phyloP scores from a whole-genome alignment of 2,113 vertebrate genomes.

The Lepidothrix coronata region DNA sequence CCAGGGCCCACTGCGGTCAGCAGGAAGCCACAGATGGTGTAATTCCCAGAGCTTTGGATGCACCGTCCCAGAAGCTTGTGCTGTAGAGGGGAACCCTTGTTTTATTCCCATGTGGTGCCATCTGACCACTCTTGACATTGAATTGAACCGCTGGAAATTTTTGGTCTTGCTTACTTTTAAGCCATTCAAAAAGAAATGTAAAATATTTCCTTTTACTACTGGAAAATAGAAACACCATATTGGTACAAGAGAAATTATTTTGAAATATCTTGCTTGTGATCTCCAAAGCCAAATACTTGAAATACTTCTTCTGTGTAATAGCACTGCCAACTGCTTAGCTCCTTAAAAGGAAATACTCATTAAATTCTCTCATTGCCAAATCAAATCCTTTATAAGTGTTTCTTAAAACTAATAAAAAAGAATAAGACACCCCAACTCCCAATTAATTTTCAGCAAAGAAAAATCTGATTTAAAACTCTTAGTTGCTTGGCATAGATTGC shows the following conservation, averaged over 20 bases:
- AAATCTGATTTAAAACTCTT: neutral
- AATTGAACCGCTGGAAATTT: neutral
- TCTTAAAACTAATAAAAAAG: neutral
- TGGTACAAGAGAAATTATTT: neutral
- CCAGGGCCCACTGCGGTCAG: neutral
- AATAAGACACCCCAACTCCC: neutral
- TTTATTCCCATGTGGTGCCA: neutral
- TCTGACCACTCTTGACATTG: neutral
- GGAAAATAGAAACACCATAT: neutral
- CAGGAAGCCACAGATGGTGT: neutral
- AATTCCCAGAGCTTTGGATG: neutral
- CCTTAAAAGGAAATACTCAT: neutral
- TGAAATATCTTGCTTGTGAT: neutral
- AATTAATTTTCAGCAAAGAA: neutral
- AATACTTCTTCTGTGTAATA: neutral
- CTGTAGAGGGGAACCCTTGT: neutral
- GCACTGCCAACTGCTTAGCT: neutral
- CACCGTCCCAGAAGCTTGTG: neutral
- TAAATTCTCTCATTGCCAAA: neutral
- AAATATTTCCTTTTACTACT: neutral
- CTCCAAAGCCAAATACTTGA: neutral
- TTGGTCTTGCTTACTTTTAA: neutral
- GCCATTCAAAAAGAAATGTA: neutral
- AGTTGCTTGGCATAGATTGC: neutral
- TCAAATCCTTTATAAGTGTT: neutral